A percentile compares a stretch with the other conserved stretches of the same genome.
Conservation (phyloP, 1,140 invertebrate species). For the Dreissena rostriformis region DNA sequence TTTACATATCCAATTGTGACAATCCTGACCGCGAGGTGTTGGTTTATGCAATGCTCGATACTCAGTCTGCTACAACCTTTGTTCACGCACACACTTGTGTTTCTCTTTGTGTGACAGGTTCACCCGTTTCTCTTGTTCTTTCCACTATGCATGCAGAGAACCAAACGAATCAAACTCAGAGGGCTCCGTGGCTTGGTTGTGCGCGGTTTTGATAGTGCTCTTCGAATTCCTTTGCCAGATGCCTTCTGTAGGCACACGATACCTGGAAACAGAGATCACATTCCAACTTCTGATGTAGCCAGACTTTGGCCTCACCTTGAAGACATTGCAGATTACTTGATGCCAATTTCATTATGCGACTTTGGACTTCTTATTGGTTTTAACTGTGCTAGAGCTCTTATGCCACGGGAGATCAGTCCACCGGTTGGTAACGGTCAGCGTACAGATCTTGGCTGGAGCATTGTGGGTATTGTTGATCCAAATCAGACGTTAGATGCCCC, state of each 20-base stretch:
- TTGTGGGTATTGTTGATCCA: constrained; percentile 43
- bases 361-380: constrained; percentile 46
- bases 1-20: constrained; percentile 17
- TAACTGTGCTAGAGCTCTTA: too few relatives aligned
- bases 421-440: constrained; percentile 18
- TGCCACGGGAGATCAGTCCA: too few relatives aligned
- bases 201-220: background rate
- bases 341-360: constrained; percentile 2
- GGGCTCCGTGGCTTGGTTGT: constrained; percentile 20
- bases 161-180: constrained; percentile 20
- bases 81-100: background rate
- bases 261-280: constrained; percentile 38
- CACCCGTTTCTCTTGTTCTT: background rate
- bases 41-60: constrained; percentile 28
- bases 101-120: background rate
- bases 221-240: constrained; percentile 30
- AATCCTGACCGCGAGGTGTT: constrained; percentile 7
- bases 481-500: background rate
- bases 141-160: constrained; percentile 40
- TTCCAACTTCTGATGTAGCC: constrained; percentile 50
- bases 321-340: too few relatives aligned
- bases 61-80: constrained; percentile 29
- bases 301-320: constrained; percentile 47
- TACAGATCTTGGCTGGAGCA: too few relatives aligned
- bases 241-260: constrained; percentile 50